phyloP scores from a whole-genome alignment of 2,888 invertebrate genomes.

The Timema podura region DNA sequence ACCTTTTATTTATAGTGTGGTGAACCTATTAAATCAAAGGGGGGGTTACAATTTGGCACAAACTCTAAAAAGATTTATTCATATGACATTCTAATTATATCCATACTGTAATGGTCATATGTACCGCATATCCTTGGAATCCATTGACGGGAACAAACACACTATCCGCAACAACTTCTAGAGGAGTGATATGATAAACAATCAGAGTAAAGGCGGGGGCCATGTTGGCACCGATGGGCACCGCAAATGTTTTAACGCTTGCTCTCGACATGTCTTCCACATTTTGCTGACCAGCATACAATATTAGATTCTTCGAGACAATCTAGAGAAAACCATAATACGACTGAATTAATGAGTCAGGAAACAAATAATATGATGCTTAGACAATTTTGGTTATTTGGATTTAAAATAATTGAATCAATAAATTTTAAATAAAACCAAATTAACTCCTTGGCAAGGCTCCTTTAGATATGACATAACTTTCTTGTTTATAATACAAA shows the following conservation, averaged over 20 bases:
- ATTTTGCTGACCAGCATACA: slow-evolving; percentile 41
- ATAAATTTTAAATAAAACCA: too few species aligned
- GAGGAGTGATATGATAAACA: slow-evolving; percentile 47
- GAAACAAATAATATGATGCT: too few species aligned
- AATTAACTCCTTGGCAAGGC: too few species aligned
- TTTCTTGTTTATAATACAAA: too few species aligned
- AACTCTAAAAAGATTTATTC: too few species aligned
- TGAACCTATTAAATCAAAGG: too few species aligned
- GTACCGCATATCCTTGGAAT: slow-evolving; percentile 47
- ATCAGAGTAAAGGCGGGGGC: slow-evolving; percentile 51
- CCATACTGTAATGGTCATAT: neutral
- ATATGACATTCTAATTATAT: too few species aligned
- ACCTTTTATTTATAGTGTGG: too few species aligned
- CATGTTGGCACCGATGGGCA: slow-evolving; percentile 53
- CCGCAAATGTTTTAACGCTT: slow-evolving; percentile 46
- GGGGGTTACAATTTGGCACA: too few species aligned
- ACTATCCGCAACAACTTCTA: slow-evolving; percentile 50
- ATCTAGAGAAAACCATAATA: slow-evolving; percentile 41
- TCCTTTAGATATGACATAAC: too few species aligned
- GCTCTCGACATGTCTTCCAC: slow-evolving; percentile 35
- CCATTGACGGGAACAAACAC: slow-evolving; percentile 52
- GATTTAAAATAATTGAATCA: too few species aligned
- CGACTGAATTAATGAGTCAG: neutral
- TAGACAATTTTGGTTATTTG: too few species aligned
- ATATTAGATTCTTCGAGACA: slow-evolving; percentile 49